Conservation (phyloP, 1,140 invertebrate genomes). For the Copidosoma floridanum region DNA sequence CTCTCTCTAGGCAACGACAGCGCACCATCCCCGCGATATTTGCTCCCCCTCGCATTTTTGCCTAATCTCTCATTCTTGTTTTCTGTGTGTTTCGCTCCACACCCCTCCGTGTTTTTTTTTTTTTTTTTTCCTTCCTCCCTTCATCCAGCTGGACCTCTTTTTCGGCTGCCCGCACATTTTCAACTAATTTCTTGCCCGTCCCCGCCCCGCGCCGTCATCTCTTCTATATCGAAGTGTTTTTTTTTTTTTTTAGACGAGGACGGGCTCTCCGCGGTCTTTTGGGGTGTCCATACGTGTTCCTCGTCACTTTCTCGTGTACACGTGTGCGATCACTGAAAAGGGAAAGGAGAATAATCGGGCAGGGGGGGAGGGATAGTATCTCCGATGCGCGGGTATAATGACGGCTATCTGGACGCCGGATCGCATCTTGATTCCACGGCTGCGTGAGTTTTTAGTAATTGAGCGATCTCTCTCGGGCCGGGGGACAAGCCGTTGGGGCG, state of each 20-base stretch:
- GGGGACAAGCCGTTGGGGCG: not conserved
- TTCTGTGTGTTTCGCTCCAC: conserved; percentile 1
- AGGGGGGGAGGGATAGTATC: too few species aligned
- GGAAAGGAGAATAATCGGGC: too few species aligned
- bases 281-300: conserved; percentile 21
- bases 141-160: conserved; percentile 21
- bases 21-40: conserved; percentile 6
- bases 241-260: too few species aligned
- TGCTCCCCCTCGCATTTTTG: conserved; percentile 12
- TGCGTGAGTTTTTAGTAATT: conserved; percentile 23
- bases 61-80: conserved; percentile 18
- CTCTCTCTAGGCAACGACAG: not conserved
- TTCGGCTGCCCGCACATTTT: conserved; percentile 19
- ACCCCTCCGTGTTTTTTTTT: conserved; percentile 5
- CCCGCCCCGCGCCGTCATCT: not conserved
- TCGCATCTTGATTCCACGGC: conserved; percentile 8
- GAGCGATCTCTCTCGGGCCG: conserved; percentile 6
- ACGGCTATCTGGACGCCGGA: conserved; percentile 20
- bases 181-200: conserved; percentile 13
- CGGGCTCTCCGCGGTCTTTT: conserved; percentile 10
- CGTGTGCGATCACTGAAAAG: too few species aligned
- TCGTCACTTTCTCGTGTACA: conserved; percentile 13
- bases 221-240: too few species aligned
- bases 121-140: not conserved
- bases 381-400: not conserved